Percentiles rank a stretch among this genome's conserved stretches.
phyloP scores from a whole-genome alignment of 2,113 vertebrate species.

The Hemiprocne comata region DNA sequence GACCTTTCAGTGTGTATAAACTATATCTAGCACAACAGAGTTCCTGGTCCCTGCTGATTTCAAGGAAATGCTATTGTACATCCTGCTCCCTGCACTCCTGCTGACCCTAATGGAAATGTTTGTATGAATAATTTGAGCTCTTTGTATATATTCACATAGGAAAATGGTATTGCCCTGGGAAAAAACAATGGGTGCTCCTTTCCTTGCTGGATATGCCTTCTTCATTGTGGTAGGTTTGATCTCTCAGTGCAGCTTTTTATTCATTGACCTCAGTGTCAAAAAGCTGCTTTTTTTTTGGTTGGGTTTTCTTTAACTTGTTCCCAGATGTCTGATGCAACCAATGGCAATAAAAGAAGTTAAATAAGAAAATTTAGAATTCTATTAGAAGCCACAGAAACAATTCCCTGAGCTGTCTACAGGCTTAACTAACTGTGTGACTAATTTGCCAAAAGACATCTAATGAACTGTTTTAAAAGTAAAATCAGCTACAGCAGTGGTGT shows the following conservation, averaged over 20 bases:
- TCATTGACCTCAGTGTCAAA: conserved; percentile 14
- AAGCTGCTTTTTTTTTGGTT: background rate
- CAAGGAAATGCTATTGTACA: background rate
- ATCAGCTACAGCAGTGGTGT: background rate
- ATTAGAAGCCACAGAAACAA: background rate
- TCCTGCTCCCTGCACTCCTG: background rate
- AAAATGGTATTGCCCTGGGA: conserved; percentile 17
- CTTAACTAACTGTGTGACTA: background rate
- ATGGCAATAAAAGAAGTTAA: background rate
- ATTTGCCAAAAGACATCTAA: background rate
- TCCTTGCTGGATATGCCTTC: background rate
- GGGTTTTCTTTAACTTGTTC: background rate
- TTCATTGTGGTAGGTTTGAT: background rate
- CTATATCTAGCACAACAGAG: background rate
- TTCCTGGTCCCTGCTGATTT: conserved; percentile 15
- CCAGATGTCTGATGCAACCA: background rate
- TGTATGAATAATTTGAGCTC: conserved; percentile 14
- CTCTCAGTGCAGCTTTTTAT: background rate
- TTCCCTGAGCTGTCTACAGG: background rate
- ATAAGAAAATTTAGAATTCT: background rate
- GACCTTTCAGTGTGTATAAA: background rate
- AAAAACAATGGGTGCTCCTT: background rate
- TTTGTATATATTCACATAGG: conserved; percentile 12
- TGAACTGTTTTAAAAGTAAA: conserved; percentile 4
- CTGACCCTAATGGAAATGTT: conserved; percentile 35